Evolutionary conservation across 2,888 invertebrate genomes (phyloP), one percentile per base, ranked within the genome.

Genomic region (Rhamphomyia laevipes): DNA sequence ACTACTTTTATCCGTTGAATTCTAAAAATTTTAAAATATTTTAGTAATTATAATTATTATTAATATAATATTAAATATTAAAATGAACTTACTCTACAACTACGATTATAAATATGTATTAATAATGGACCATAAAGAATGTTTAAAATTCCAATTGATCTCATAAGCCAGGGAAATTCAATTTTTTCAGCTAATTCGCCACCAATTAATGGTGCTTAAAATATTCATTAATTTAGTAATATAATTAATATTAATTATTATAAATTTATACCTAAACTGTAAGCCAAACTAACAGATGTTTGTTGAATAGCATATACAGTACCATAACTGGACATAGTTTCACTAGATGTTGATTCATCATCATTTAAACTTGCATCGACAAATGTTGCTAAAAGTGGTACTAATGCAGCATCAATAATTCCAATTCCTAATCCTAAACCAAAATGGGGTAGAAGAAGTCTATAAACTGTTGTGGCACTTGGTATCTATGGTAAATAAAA

Each of bases 271-370:
- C 84, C 84, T 43, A 88, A 67, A 30, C 81, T 82, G 64, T 89
- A 90, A 18, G 88, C 88, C 44, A 88, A 70, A 58, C 87, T 84
- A 42, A 88, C 86, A 5, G 88, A 81, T 15, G 82, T 80, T 70
- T 90, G 89, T 59, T 86, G 87, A 48, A 90, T 76, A 46, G 89
- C 84, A 64, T 89, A 90, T n/a, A 87, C 82, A 1, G 80, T 78
- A 4, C 86, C 86, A 63, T 87, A 87, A 56, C 79, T 77, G n/a
- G 77, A 77, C 54, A 62, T 64, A 12, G 61, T 59, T 48, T 53
- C 52, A 43, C 54, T 59, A 9, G 55, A 27, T 13, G 53, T 51
- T 10, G 54, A 54, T 23, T 62, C 62, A 40, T 68, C 67, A 45
- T 62, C 62, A 16, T 58, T 70, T 63, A 66, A 51, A 60, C 65